A percentile compares a stretch with the other conserved stretches of the same genome.
Evolutionary conservation across 2,797 vertebrate genomes (phyloP).

Genomic region (Emydoidea blandingii): DNA sequence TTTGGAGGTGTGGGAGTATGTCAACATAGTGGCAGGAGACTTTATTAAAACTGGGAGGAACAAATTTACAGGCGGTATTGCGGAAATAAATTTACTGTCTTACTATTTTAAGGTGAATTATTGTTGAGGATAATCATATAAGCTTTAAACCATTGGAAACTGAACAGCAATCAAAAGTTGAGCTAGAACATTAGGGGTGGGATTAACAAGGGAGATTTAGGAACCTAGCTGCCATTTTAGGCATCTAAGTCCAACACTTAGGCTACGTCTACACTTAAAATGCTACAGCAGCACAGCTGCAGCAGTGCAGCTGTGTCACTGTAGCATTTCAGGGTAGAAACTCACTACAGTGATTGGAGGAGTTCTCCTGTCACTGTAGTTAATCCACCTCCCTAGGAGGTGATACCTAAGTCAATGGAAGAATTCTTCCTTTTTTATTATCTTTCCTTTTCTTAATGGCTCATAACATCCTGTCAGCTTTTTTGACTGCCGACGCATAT

Average conservation of each 20-base stretch:
- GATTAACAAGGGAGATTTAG: background rate
- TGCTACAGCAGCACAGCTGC: background rate
- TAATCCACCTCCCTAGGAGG: background rate
- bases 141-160: slow-evolving; percentile 25
- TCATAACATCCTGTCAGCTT: no score
- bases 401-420: background rate
- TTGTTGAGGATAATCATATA: slow-evolving; percentile 33
- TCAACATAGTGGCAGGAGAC: background rate
- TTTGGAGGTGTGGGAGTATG: background rate
- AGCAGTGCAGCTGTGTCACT: no score
- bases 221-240: no score
- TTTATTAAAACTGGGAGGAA: background rate
- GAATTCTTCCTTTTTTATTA: background rate
- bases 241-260: background rate
- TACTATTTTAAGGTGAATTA: background rate
- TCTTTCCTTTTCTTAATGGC: no score
- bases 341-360: background rate
- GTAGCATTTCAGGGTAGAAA: background rate
- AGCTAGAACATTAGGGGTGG: background rate
- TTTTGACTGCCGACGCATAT: no score
- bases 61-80: background rate
- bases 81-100: background rate
- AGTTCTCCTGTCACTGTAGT: background rate
- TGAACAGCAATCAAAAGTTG: background rate
- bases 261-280: background rate